Evolutionary conservation across 2,113 vertebrate species (phyloP), one percentile per base, ranked within the genome.

Genomic region (Nymphicus hollandicus): DNA sequence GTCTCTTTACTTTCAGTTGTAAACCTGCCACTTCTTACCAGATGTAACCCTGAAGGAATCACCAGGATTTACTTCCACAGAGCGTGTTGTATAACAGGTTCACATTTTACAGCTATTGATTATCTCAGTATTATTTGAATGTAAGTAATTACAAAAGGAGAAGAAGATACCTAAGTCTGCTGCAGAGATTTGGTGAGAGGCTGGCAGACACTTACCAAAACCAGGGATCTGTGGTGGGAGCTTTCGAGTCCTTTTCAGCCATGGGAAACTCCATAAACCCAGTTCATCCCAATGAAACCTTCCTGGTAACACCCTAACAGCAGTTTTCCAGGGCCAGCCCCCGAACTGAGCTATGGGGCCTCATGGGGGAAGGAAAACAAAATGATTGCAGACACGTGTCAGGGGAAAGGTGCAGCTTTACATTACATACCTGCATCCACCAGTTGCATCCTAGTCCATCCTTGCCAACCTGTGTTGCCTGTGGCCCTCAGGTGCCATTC

Each of bases 61-160:
- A 65, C 69, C 47, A 83, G 41, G 43, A 74, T 64, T 73, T 56
- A 31, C 68, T 81, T 86, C 74, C 69, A 68, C 66, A 89, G 37
- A 73, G 41, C 0, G 4, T 19, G 35, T 64, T 86, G 71, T 70
- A 23, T 61, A 77, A 50, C 64, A 78, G 81, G 60, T 84, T 95
- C 91, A 92, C 71, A 53, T 91, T 96, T 95, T 94, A 84, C 82
- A 77, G 81, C 33, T 74, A 64, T 71, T 93, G 71, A 68, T 74
- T 94, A 78, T 74, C 85, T 90, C 39, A 39, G 35, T 49, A 83
- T 35, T 87, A 72, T 78, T 93, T 81, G 53, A 79, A 88, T 69
- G 60, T 41, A 27, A 79, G 66, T 20, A 64, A 71, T 83, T 81
- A 90, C 60, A 55, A 84, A 95, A 88, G n/a, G 50, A 87, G 78